A percentile compares a stretch with the other conserved stretches of the same genome.
These are phyloP conservation scores for Esox niger DNA, from an alignment of 2,113 vertebrate genomes.

Conservation along the genomic window DNA sequence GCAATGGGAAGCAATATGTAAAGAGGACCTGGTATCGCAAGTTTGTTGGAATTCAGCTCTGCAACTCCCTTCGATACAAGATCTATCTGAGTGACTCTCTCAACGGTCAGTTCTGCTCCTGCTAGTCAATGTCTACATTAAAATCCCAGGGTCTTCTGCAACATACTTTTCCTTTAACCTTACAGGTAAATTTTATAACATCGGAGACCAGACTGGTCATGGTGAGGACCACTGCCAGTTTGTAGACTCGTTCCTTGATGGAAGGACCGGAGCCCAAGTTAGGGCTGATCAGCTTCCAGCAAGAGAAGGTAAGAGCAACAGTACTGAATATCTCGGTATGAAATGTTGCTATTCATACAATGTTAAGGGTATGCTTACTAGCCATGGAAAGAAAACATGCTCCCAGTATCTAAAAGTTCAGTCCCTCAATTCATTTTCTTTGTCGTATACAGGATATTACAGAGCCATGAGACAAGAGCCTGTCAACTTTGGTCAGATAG, in stretches of 20 bases:
- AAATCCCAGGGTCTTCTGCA: neutral
- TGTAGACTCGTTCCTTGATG: slow-evolving; percentile 95
- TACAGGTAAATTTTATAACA: slow-evolving; percentile 91
- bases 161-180: neutral
- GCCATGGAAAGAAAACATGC: too few relatives aligned
- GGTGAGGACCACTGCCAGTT: slow-evolving; percentile 99
- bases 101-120: slow-evolving; percentile 73
- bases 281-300: slow-evolving; percentile 77
- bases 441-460: slow-evolving; percentile 78
- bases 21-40: slow-evolving; percentile 98
- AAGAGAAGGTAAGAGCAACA: slow-evolving; percentile 84
- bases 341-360: neutral
- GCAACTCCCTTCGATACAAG: slow-evolving; percentile 96
- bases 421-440: neutral
- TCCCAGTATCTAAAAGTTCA: too few relatives aligned
- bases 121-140: neutral
- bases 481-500: slow-evolving; percentile 89
- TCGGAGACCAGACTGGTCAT: slow-evolving; percentile 91
- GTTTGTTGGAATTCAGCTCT: slow-evolving; percentile 93
- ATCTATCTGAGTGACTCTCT: slow-evolving; percentile 95
- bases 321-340: neutral
- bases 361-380: too few relatives aligned
- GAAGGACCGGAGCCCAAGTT: slow-evolving; percentile 84
- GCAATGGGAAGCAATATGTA: slow-evolving; percentile 89
- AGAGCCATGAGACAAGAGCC: slow-evolving; percentile 91